Conservation (phyloP, 2,888 invertebrate species). For the Junonia oenone region DNA sequence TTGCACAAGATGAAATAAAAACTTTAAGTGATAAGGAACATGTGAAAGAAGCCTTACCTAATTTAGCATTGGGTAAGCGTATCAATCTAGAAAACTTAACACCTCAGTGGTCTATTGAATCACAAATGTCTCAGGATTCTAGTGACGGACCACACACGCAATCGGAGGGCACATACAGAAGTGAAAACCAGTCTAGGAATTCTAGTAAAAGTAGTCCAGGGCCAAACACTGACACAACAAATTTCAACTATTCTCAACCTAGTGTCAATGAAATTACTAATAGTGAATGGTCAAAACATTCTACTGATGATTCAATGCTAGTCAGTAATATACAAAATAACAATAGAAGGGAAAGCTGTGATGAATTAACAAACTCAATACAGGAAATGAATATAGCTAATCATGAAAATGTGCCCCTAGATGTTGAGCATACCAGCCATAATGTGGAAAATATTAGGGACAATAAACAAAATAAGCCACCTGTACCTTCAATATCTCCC, state of each 20-base stretch:
- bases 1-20: conserved; percentile 48
- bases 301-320: conserved; percentile 41
- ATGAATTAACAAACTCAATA: conserved; percentile 54
- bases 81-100: conserved; percentile 66
- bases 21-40: conserved; percentile 61
- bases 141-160: conserved; percentile 81
- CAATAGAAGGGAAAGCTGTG: conserved; percentile 47
- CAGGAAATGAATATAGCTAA: conserved; percentile 60
- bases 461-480: conserved; percentile 5
- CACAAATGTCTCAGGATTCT: conserved; percentile 83
- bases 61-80: conserved; percentile 64
- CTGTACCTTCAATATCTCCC: conserved; percentile 11
- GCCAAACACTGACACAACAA: conserved; percentile 57
- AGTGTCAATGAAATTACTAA: conserved; percentile 49
- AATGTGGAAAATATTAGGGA: conserved; percentile 23
- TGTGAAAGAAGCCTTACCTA: conserved; percentile 62
- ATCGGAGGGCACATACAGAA: conserved; percentile 80
- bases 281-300: conserved; percentile 51
- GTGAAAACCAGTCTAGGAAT: conserved; percentile 79
- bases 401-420: conserved; percentile 43
- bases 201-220: conserved; percentile 71
- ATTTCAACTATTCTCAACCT: conserved; percentile 60
- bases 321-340: conserved; percentile 38
- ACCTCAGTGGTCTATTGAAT: conserved; percentile 84
- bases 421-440: conserved; percentile 30